Base-by-base conservation (phyloP, 2,113 vertebrate species). In the Chloroceryle aenea region DNA sequence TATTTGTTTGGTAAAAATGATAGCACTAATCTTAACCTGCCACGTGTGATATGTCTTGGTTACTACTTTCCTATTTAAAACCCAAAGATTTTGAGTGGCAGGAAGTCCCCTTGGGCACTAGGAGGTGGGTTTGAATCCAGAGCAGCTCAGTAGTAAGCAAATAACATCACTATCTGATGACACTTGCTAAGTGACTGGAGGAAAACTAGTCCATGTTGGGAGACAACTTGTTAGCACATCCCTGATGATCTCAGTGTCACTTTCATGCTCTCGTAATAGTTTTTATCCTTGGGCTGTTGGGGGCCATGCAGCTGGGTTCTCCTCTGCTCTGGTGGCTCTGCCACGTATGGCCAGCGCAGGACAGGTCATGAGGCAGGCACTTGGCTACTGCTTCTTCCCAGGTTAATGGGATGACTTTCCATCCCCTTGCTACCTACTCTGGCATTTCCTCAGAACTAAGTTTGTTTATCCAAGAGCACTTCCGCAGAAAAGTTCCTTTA, bases 401-500 rank as follows among this genome's bases (percentile, higher is more conserved):
- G 18, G 55, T 38, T 69, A 27, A 88, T 0, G 30, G 72, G 72
- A 42, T 1, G 7, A 13, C 26, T 72, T 81, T 84, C 68, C 67
- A 63, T 43, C 64, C 73, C 55, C 64, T 84, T 0, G 1, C 59
- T 78, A 76, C 69, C 89, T 48, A 38, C 82, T 15, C 67, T 0
- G 69, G 89, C 71, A 79, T 86, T 91, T 94, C 72, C 92, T 85
- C 45, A 59, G 43, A 78, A 62, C 29, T 48, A 66, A 85, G 69
- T n/a, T 3, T 85, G 64, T 82, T 94, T 93, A 67, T 77, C 69
- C 95, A 90, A 88, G 56, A 72, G 89, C 72, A 95, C 34, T 96
- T 97, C 86, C 61, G 45, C 79, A 96, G 93, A 95, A 96, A 96
- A 95, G 64, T 47, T 84, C 73, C 80, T 90, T 93, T 95, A 47